phyloP scores from a whole-genome alignment of 2,113 vertebrate species.

The Ceyx melanurus region DNA sequence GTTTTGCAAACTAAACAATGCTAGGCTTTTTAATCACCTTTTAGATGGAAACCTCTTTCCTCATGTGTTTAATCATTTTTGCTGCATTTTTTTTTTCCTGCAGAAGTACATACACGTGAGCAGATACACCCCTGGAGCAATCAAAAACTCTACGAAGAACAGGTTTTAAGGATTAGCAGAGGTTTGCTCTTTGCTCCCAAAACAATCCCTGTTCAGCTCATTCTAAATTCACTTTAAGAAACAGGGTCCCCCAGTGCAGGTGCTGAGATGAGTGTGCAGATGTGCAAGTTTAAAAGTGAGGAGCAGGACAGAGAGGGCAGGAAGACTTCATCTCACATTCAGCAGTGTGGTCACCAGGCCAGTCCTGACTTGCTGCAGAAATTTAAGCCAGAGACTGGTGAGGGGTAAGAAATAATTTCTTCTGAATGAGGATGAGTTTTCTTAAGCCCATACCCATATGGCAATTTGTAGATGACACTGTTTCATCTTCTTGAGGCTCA shows the following conservation, averaged over 20 bases:
- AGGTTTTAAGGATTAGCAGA: background rate
- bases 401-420: background rate
- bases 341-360: background rate
- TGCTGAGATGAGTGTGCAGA: background rate
- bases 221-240: background rate
- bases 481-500: background rate
- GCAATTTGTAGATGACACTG: background rate
- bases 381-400: background rate
- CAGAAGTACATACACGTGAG: background rate
- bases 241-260: background rate
- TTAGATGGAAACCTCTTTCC: conserved; percentile 36
- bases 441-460: background rate
- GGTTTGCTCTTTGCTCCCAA: background rate
- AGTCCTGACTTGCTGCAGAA: background rate
- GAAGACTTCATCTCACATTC: background rate
- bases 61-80: conserved; percentile 57
- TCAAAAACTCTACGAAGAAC: background rate
- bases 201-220: background rate
- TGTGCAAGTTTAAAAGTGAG: background rate
- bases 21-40: conserved; percentile 47
- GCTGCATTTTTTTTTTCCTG: background rate
- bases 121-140: background rate
- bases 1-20: conserved; percentile 49
- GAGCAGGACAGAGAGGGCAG: background rate
- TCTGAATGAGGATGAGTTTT: background rate